Evolutionary conservation across 2,888 invertebrate genomes (phyloP), one percentile per base, ranked within the genome.

Genomic region (Drosophila rubida): DNA sequence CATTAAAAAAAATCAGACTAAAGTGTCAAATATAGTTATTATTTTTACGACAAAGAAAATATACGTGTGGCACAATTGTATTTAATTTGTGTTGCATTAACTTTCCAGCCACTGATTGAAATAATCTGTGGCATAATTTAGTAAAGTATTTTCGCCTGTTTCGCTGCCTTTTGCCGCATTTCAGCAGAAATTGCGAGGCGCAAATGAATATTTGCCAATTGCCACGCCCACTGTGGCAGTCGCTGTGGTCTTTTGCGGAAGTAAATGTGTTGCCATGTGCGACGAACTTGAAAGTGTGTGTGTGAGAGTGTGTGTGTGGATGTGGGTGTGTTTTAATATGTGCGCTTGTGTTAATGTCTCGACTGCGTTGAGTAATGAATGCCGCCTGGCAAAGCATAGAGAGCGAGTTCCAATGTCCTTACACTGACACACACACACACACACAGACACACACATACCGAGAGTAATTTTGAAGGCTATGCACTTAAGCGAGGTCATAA

Each of bases 401-500:
- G 73, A 65, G 50, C 69, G 74, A 83, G 81, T 67, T 69, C 76
- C 66, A 78, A 81, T 85, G 81, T 81, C 80, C 85, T 69, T 79
- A 78, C 63, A 73, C 45, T 48, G 51, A 57, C 32, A 50, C 44
- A 53, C 51, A 59, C 45, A 54, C 44, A 46, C 44, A 46, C 51
- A 60, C 59, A 35, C 11, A 44, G 22, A 37, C 30, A 35, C 59
- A 60, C 72, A 48, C 59, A 48, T 51, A 62, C 49, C n/a, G n/a
- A n/a, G n/a, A 60, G 42, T 30, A 35, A 58, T 68, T 78, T 73
- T 84, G 85, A 87, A 81, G 87, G 80, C 78, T 84, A 62, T 84
- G 80, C 81, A 81, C 80, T 84, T 84, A 69, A 69, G 66, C 80
- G 87, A 81, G 87, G 87, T 87, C 87, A 75, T 78, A 80, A 69